phyloP scores from a whole-genome alignment of 2,113 vertebrate species.

The Chitala chitala region DNA sequence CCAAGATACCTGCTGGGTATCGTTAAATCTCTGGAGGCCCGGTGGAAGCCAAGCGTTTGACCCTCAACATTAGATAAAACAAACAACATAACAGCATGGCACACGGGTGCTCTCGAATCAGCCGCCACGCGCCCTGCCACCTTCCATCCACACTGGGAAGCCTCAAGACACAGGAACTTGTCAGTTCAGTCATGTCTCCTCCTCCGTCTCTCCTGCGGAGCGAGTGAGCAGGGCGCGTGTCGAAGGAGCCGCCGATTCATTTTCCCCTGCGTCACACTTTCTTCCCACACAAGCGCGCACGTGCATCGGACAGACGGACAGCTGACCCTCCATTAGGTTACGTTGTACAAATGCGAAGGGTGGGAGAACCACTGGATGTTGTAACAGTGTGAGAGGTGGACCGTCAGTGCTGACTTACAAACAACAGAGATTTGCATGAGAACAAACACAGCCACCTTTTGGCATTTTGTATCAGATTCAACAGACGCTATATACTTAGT shows the following conservation, averaged over 20 bases:
- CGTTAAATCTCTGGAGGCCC: constrained; percentile 29
- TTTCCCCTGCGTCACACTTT: too few relatives aligned
- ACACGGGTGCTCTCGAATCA: constrained; percentile 8
- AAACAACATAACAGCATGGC: constrained; percentile 23
- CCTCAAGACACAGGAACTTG: background rate
- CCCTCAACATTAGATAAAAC: constrained; percentile 28
- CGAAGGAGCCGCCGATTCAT: too few relatives aligned
- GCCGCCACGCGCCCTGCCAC: background rate
- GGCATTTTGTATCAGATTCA: background rate
- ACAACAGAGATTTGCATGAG: too few relatives aligned
- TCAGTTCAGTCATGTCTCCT: background rate
- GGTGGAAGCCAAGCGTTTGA: constrained; percentile 30
- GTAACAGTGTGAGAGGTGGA: background rate
- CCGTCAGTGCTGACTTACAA: too few relatives aligned
- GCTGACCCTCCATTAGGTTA: too few relatives aligned
- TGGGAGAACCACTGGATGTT: background rate
- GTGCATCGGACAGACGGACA: too few relatives aligned
- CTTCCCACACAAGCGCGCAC: too few relatives aligned
- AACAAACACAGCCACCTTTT: background rate
- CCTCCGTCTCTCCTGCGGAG: too few relatives aligned
- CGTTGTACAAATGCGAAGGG: too few relatives aligned
- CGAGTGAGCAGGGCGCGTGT: too few relatives aligned
- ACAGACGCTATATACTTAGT: background rate
- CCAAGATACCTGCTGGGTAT: constrained; percentile 18
- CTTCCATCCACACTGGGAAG: background rate